Conservation (phyloP, 2,797 vertebrate genomes). For the Molossus molossus region DNA sequence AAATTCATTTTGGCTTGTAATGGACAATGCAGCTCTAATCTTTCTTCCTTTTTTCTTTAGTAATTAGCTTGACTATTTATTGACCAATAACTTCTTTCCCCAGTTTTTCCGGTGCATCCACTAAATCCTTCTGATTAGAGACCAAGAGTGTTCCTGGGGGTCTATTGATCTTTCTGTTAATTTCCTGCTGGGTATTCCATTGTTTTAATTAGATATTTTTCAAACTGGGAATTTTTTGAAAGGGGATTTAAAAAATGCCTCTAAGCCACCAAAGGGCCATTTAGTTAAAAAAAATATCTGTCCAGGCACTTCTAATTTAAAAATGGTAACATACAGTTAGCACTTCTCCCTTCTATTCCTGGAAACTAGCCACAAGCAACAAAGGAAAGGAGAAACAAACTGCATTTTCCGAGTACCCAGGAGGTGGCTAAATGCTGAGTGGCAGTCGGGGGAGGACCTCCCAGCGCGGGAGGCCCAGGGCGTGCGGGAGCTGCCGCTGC, state of each 20-base stretch:
- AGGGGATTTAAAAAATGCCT: not conserved
- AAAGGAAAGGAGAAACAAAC: not conserved
- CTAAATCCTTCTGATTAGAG: not conserved
- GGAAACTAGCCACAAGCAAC: not conserved
- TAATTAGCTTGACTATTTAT: not conserved
- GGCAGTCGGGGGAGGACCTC: not conserved
- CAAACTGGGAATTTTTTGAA: not conserved
- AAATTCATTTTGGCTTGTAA: not conserved
- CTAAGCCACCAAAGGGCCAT: not conserved
- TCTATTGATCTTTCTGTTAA: not conserved
- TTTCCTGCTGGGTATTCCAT: not conserved
- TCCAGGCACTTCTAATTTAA: not conserved
- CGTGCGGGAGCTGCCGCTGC: rapidly evolving
- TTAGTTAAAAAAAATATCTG: not conserved
- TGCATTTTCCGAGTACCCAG: not conserved
- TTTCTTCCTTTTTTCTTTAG: not conserved
- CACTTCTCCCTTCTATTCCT: not conserved
- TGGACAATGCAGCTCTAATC: not conserved
- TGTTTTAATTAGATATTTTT: constrained; percentile 1
- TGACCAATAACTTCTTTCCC: not conserved
- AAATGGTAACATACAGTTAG: not conserved
- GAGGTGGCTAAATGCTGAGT: not conserved
- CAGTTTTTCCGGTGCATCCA: not conserved
- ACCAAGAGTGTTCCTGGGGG: not conserved
- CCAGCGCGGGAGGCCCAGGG: not conserved